Conservation (phyloP, 2,797 vertebrate species). For the Helarctos malayanus region DNA sequence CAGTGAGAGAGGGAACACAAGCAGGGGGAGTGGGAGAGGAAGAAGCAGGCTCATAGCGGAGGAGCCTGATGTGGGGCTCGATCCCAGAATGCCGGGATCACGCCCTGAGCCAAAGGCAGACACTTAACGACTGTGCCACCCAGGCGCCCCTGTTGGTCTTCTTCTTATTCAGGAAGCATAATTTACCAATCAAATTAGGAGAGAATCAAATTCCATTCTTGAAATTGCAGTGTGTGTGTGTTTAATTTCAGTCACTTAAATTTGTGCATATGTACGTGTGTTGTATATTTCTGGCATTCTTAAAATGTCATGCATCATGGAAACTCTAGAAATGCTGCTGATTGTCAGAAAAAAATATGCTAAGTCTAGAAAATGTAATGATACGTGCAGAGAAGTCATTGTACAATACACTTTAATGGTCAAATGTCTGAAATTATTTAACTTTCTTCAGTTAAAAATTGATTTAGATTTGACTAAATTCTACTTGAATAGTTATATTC, state of each 20-base stretch:
- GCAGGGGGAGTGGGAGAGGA: no score
- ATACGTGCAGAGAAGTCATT: neutral
- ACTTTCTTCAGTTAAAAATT: constrained; percentile 25
- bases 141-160: neutral
- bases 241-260: neutral
- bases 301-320: neutral
- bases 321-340: neutral
- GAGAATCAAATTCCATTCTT: neutral
- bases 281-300: neutral
- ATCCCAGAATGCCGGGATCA: no score
- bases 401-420: neutral
- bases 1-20: no score
- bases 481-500: neutral
- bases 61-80: no score
- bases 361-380: neutral
- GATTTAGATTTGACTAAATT: constrained; percentile 44
- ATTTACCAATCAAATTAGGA: neutral
- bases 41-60: no score
- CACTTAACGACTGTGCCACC: no score
- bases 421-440: constrained; percentile 38
- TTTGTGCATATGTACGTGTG: neutral
- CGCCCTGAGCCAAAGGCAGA: no score
- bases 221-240: neutral
- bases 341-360: neutral
- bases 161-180: neutral